These are phyloP conservation scores for Aplocera efformata DNA, from an alignment of 2,888 invertebrate species.

Conservation along the genomic window DNA sequence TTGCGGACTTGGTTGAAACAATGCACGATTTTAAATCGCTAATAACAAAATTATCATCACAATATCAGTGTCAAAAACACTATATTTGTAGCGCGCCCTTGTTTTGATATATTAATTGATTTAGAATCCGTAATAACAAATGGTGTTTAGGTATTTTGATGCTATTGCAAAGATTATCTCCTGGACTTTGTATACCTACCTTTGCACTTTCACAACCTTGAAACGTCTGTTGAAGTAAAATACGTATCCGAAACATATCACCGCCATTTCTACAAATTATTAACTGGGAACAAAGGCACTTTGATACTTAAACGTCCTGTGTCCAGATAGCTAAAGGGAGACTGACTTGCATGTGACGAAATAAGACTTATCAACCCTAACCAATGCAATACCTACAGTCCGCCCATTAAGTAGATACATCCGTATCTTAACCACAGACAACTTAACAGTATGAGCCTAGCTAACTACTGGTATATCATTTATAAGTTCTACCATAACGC, in stretches of 20 bases:
- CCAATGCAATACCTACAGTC: conserved; percentile 4
- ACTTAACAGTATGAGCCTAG: not conserved
- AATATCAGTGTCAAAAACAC: too few species aligned
- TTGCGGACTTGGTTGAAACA: too few species aligned
- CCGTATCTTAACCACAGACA: not conserved
- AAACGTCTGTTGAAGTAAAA: conserved; percentile 24
- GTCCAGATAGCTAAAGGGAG: conserved; percentile 11
- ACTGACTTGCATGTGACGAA: conserved; percentile 16
- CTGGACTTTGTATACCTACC: too few species aligned
- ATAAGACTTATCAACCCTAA: conserved; percentile 15
- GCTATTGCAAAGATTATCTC: too few species aligned
- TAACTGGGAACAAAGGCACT: not conserved
- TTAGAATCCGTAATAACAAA: too few species aligned
- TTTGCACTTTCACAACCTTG: conserved; percentile 32
- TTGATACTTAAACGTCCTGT: conserved; percentile 14
- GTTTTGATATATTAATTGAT: too few species aligned
- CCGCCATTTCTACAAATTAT: conserved; percentile 17
- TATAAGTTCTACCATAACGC: too few species aligned
- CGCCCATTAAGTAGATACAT: not conserved
- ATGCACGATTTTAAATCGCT: too few species aligned
- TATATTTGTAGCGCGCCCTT: too few species aligned
- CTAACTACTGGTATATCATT: too few species aligned
- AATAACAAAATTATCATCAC: too few species aligned
- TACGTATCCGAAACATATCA: conserved; percentile 25
- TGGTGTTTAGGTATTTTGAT: too few species aligned